Percentiles rank a stretch among this genome's conserved stretches.
Conservation (phyloP, 2,888 invertebrate genomes). For the Tipula lateralis region DNA sequence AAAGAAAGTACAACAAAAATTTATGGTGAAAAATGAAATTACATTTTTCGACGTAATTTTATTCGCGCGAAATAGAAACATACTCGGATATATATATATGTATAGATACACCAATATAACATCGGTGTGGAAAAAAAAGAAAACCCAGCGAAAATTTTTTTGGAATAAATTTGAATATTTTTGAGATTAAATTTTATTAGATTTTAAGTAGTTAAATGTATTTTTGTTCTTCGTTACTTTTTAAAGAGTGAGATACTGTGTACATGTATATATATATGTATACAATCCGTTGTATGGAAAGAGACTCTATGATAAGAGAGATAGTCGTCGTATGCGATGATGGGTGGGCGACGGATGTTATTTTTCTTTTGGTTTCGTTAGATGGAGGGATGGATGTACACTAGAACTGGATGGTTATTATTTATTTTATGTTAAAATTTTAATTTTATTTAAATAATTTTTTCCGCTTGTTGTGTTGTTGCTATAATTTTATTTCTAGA, state of each 20-base stretch:
- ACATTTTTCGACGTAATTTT: slow-evolving; percentile 5
- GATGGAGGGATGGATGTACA: neutral
- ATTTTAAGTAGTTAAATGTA: slow-evolving; percentile 19
- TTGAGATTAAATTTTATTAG: slow-evolving; percentile 19
- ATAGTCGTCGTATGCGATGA: neutral
- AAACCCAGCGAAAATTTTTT: neutral
- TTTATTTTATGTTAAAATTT: slow-evolving; percentile 24
- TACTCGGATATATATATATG: neutral
- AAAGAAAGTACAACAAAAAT: neutral
- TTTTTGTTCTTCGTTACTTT: slow-evolving; percentile 7
- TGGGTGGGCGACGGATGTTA: neutral
- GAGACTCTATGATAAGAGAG: neutral
- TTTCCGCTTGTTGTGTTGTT: neutral
- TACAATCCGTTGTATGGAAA: neutral
- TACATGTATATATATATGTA: too few species aligned
- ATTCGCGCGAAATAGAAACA: neutral
- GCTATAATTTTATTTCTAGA: slow-evolving; percentile 14
- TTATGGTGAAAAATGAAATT: neutral
- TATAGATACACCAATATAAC: neutral
- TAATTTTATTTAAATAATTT: slow-evolving; percentile 20
- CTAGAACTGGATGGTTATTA: neutral
- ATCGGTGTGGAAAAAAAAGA: neutral
- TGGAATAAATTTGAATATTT: slow-evolving; percentile 2
- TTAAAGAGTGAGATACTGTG: neutral
- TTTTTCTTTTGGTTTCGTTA: neutral